A percentile compares a stretch with the other conserved stretches of the same genome.
Evolutionary conservation across 2,797 vertebrate species (phyloP).

Genomic region (Astyanax mexicanus): DNA sequence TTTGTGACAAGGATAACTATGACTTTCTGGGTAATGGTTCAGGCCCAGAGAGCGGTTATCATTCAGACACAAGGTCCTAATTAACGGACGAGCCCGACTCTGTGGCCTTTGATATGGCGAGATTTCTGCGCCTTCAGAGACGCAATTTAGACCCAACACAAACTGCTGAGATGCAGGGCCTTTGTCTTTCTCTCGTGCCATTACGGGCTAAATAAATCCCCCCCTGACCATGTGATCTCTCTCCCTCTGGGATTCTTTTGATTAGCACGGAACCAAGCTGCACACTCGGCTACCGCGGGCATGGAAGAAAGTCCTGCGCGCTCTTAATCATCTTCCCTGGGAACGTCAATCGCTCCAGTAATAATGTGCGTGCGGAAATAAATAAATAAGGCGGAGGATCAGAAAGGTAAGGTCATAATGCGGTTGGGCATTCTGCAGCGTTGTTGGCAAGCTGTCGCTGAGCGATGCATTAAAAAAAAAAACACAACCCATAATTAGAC

Average conservation of each 20-base stretch:
- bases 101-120: slow-evolving; percentile 50
- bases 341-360: slow-evolving; percentile 57
- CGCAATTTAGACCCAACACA: slow-evolving; percentile 52
- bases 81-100: slow-evolving; percentile 44
- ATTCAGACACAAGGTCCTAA: slow-evolving; percentile 40
- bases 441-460: slow-evolving; percentile 1
- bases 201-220: slow-evolving; percentile 56
- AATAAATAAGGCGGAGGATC: background rate
- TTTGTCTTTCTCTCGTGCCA: slow-evolving; percentile 39
- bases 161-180: slow-evolving; percentile 44
- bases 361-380: slow-evolving; percentile 6
- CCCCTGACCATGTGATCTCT: slow-evolving; percentile 30
- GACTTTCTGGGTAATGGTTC: slow-evolving; percentile 39
- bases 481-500: slow-evolving; percentile 4
- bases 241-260: slow-evolving; percentile 44
- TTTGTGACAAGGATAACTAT: slow-evolving; percentile 46
- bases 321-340: slow-evolving; percentile 64
- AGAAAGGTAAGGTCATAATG: slow-evolving; percentile 13
- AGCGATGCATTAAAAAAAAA: background rate
- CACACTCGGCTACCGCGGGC: slow-evolving; percentile 14
- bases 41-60: slow-evolving; percentile 26
- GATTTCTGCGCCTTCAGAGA: slow-evolving; percentile 39
- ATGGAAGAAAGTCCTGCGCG: slow-evolving; percentile 46
- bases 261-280: slow-evolving; percentile 50
- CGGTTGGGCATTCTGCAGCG: background rate